Evolutionary conservation across 1,140 invertebrate species (phyloP).

Genomic region (Dendroctonus ponderosae): DNA sequence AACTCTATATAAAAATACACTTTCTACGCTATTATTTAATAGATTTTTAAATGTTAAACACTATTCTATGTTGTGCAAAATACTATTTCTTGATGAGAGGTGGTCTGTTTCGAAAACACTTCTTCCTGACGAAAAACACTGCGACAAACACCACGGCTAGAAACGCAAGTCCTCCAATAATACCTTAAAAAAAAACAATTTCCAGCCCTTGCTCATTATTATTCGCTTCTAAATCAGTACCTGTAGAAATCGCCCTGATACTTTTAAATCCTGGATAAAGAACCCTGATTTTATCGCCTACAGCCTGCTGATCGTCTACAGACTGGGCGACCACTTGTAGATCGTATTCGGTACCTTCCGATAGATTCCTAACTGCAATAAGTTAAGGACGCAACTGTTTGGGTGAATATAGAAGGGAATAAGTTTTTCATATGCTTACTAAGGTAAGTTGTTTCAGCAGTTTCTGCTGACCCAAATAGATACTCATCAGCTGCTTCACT

Average conservation of each 20-base stretch:
- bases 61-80: too few species aligned
- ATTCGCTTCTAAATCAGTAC: slow-evolving; percentile 32
- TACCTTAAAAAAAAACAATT: slow-evolving; percentile 18
- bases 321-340: slow-evolving; percentile 66
- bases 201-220: background rate
- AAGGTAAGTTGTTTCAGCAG: slow-evolving; percentile 61
- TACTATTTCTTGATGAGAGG: slow-evolving; percentile 20
- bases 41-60: too few species aligned
- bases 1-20: too few species aligned
- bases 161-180: slow-evolving; percentile 52
- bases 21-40: too few species aligned
- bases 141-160: slow-evolving; percentile 58
- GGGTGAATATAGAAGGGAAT: slow-evolving; percentile 5
- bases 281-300: slow-evolving; percentile 58
- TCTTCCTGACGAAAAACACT: slow-evolving; percentile 60
- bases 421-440: slow-evolving; percentile 48
- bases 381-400: background rate
- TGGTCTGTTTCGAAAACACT: slow-evolving; percentile 41
- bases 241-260: slow-evolving; percentile 62
- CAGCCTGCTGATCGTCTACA: slow-evolving; percentile 55
- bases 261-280: slow-evolving; percentile 62
- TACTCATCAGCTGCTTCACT: slow-evolving; percentile 58
- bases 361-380: slow-evolving; percentile 60
- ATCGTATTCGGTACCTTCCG: slow-evolving; percentile 64
- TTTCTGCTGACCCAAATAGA: slow-evolving; percentile 61